Evolutionary conservation across 2,113 vertebrate species (phyloP), one percentile per base, ranked within the genome.

Genomic region (Pavo muticus): DNA sequence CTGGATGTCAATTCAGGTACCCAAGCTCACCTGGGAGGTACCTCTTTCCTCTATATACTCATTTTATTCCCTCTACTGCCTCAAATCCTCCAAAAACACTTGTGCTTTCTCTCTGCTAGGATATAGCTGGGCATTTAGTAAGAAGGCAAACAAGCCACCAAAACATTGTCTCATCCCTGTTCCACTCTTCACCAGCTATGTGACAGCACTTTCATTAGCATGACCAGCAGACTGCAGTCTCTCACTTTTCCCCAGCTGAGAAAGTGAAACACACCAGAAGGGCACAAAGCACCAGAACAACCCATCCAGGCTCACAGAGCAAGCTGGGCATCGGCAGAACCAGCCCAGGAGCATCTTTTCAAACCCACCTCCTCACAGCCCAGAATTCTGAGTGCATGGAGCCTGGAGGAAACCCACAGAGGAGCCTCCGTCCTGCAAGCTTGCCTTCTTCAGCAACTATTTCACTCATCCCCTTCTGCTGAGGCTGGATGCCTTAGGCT

Each of bases 381-480:
- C 48, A 25, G 24, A 25, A 14, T 25, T 50, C 7, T 25, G 48
- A 50, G 24, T 14, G 48, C 48, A 25, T 14, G 24, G 48, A 50
- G 48, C 48, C 48, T 50, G 48, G 48, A 50, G 12, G 48, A 50
- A 50, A 24, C 16, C 52, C 52, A 54, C 52, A 27, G 27, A 93
- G 48, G 42, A 59, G 42, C 30, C 69, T 64, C 68, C 16, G 30
- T 7, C 17, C 35, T 69, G 60, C 71, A 76, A 67, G 90, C 69
- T 56, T 44, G 14, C 60, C 69, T 84, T 91, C 84, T 88, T 75
- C 90, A 70, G 29, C n/a, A 32, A 75, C 39, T 50, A 50, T 65
- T 94, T 96, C 89, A 92, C 94, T 32, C 50, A 60, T 59, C 16
- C 6, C 75, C 56, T 78, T 64, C 63, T 77, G 93, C 93, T 91